These are phyloP conservation scores for Istiophorus platypterus DNA, from an alignment of 2,113 vertebrate genomes.

Conservation along the genomic window DNA sequence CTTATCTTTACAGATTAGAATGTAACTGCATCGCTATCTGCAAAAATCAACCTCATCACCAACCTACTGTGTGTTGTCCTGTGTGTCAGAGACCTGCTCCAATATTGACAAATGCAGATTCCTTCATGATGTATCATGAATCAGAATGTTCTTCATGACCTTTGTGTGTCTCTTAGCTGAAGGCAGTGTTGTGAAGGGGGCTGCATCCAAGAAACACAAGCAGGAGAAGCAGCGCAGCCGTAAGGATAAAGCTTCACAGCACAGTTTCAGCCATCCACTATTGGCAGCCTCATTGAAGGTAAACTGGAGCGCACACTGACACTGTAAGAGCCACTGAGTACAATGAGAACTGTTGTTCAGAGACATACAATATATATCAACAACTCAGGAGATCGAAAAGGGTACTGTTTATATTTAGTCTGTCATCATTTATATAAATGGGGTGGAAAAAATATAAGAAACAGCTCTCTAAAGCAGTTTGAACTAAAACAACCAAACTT, in stretches of 20 bases:
- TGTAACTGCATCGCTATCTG: neutral
- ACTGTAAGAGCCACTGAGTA: neutral
- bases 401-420: too few relatives aligned
- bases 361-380: neutral
- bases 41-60: too few relatives aligned
- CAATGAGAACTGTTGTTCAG: neutral
- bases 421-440: too few relatives aligned
- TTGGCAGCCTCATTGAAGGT: constrained; percentile 93
- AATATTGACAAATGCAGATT: neutral
- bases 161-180: constrained; percentile 63
- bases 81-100: neutral
- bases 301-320: constrained; percentile 11
- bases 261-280: constrained; percentile 89
- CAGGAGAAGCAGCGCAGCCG: constrained; percentile 83
- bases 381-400: neutral
- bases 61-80: too few relatives aligned
- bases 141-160: neutral
- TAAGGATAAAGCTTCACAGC: constrained; percentile 88
- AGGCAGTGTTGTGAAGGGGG: constrained; percentile 68
- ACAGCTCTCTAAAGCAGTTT: too few relatives aligned
- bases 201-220: constrained; percentile 84
- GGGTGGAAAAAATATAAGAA: too few relatives aligned
- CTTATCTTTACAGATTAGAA: too few relatives aligned
- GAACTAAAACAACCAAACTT: too few relatives aligned
- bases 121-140: neutral